These are phyloP conservation scores for Drosophila parvula DNA, from an alignment of 1,140 invertebrate species.

Conservation along the genomic window DNA sequence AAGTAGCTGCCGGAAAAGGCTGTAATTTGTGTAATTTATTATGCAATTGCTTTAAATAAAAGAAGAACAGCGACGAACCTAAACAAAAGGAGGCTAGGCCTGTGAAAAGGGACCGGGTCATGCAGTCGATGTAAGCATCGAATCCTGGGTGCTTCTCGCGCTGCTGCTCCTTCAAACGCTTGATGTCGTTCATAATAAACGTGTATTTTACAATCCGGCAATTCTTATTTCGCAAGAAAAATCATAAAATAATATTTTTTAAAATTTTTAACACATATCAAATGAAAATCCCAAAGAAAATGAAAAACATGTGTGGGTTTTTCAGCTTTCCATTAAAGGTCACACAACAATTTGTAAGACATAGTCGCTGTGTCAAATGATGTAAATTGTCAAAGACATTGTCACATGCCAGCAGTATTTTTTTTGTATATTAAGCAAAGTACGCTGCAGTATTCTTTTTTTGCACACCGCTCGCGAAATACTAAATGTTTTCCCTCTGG, in stretches of 20 bases:
- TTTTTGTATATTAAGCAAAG: too few species aligned
- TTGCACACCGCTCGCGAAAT: too few species aligned
- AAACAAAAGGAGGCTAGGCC: slow-evolving; percentile 85
- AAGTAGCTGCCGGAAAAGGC: slow-evolving; percentile 85
- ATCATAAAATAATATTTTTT: background rate
- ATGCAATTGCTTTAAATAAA: slow-evolving; percentile 60
- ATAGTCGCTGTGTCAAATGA: too few species aligned
- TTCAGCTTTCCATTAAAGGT: too few species aligned
- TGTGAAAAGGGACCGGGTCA: slow-evolving; percentile 85
- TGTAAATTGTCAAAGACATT: too few species aligned
- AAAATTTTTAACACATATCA: background rate
- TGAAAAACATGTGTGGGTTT: background rate
- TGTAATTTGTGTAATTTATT: slow-evolving; percentile 62
- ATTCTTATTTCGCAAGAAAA: background rate
- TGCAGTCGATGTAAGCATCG: slow-evolving; percentile 85
- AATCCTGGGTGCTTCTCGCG: slow-evolving; percentile 85
- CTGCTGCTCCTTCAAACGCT: slow-evolving; percentile 83
- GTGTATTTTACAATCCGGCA: background rate
- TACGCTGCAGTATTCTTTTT: too few species aligned
- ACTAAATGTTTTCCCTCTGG: too few species aligned
- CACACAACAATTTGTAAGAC: background rate
- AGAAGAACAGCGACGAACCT: slow-evolving; percentile 64
- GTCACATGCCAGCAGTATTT: too few species aligned
- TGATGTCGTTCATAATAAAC: slow-evolving; percentile 84
- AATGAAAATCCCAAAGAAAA: background rate